phyloP scores from a whole-genome alignment of 2,888 invertebrate genomes.

The Eilema griseolum region DNA sequence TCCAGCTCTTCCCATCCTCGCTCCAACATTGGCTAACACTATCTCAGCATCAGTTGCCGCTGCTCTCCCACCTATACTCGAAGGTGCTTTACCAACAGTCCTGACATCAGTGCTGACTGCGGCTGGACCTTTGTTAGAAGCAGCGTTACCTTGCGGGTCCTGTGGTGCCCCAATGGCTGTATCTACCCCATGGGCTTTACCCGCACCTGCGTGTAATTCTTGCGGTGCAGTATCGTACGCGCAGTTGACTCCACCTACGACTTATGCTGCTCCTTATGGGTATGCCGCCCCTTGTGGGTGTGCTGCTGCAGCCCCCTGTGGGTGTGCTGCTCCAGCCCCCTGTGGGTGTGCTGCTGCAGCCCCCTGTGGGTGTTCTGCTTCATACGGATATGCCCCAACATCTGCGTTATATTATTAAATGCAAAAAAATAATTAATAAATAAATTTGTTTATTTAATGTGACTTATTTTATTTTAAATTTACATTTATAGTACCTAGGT shows the following conservation, averaged over 20 bases:
- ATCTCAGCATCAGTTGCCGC: conserved; percentile 55
- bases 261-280: conserved; percentile 40
- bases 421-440: background rate
- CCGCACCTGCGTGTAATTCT: conserved; percentile 16
- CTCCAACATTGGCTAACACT: conserved; percentile 53
- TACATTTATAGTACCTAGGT: too few species aligned
- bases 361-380: background rate
- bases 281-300: conserved; percentile 9
- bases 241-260: conserved; percentile 31
- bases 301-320: background rate
- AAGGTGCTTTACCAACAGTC: conserved; percentile 63
- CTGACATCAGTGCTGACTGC: conserved; percentile 63
- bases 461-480: background rate
- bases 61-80: conserved; percentile 57
- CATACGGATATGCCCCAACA: conserved; percentile 22
- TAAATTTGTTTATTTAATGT: background rate
- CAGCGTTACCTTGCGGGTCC: conserved; percentile 46
- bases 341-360: background rate
- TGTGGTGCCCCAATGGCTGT: conserved; percentile 16
- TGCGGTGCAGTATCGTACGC: background rate
- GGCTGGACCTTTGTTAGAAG: conserved; percentile 62
- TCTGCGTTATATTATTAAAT: conserved; percentile 19
- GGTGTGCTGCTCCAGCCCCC: too few species aligned
- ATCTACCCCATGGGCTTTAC: conserved; percentile 19
- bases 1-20: conserved; percentile 51